Base-by-base conservation (phyloP, 2,797 vertebrate genomes). In the Gouania willdenowi region DNA sequence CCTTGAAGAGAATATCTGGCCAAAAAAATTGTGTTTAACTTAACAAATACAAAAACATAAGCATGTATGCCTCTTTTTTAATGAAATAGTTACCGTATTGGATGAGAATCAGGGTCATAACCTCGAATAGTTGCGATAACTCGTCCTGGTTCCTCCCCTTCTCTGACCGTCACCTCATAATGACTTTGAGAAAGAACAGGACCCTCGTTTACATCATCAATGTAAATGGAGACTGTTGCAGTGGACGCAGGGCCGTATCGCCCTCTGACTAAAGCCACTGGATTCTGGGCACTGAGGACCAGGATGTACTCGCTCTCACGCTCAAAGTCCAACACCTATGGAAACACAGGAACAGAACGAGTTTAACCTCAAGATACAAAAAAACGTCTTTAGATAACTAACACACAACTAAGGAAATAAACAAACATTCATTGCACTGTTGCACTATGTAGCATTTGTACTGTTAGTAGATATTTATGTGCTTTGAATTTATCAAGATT, bases 291-390 rank as follows among this genome's bases (percentile, higher is more conserved):
- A 1, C 88, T 87, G 11, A 95, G 75, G 8, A 91, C 80, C 5
- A 94, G 67, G 55, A 82, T 76, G 63, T 93, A 90, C 48, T 90
- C 84, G 1, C 85, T 87, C 57, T 88, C 85, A 6, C 82, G 78
- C 56, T 94, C 91, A 59, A 91, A 93, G 75, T 92, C 91, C 72
- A 93, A 71, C 5, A 87, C 87, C 92, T 94, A 55, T 9, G 18
- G 34, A 24, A 14, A 49, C 13, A 66, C n/a, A n/a, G n/a, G n/a
- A n/a, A n/a, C n/a, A n/a, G n/a, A n/a, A n/a, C n/a, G n/a, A n/a
- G n/a, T n/a, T 4, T 10, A 10, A 10, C n/a, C n/a, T n/a, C n/a
- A 10, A 10, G 10, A 11, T 2, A 21, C 20, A 21, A 7, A 1
- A 3, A 23, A 23, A 9, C n/a, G n/a, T n/a, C n/a, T n/a, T n/a